Evolutionary conservation across 2,888 invertebrate species (phyloP), one percentile per base, ranked within the genome.

Genomic region (Kuschelorhynchus macadamiae): DNA sequence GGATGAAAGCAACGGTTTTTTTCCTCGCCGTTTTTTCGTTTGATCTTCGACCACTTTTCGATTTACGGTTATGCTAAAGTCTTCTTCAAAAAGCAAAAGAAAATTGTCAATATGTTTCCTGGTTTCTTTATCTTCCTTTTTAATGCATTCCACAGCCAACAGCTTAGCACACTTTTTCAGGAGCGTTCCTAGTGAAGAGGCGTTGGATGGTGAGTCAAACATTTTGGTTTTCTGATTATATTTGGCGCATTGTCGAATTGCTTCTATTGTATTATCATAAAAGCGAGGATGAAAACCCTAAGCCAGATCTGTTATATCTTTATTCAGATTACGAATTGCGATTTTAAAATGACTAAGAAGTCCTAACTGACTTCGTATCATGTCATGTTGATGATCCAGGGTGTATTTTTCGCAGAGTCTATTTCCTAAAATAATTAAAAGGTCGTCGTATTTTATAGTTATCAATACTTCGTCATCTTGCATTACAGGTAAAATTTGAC

Each of bases 81-180:
- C 72, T n/a, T 65, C 59, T 2, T 21, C 30, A 5, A 67, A 41
- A 12, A 72, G n/a, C 41, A 46, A 44, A 14, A 70, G 11, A 61
- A 70, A 72, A 21, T 71, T 57, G 9, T 68, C 61, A 33, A 55
- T 42, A 41, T 47, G 47, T 14, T 32, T 7, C 36, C 67, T 71
- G 46, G 39, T 53, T 36, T 46, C 39, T 47, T 32, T 46, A 41
- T 49, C 50, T 52, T 64, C 41, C 11, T 36, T 55, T 30, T 60
- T 60, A n/a, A 64, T 69, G 32, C 60, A 69, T 30, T 60, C 64
- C 16, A n/a, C 14, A 17, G 49, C 36, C 2, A 25, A 60, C 1
- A 69, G 39, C n/a, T 56, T 50, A 21, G n/a, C 68, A 41, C 42
- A 46, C 44, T 68, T 59, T 64, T 68, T 57, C 0, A 63, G 14